Conservation (phyloP, 1,140 invertebrate species). For the Macrostomum lignano region DNA sequence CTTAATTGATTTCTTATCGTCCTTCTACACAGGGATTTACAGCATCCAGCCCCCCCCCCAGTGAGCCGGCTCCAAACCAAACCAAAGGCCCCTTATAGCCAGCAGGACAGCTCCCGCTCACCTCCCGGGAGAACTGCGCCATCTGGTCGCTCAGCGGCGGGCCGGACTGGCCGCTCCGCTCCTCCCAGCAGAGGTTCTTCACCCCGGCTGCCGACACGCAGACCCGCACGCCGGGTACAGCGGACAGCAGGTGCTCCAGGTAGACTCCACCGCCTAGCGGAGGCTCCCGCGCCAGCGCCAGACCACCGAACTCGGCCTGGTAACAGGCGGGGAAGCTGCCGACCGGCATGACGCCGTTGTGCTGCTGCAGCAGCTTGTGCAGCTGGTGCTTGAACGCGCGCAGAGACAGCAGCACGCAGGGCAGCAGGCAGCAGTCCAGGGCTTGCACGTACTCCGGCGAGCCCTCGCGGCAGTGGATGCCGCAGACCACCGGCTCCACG, state of each 20-base stretch:
- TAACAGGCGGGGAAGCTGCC: constrained; percentile 49
- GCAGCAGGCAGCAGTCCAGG: constrained; percentile 29
- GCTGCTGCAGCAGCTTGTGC: constrained; percentile 37
- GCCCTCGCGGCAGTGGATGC: constrained; percentile 23
- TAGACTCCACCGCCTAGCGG: constrained; percentile 39
- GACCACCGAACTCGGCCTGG: constrained; percentile 37
- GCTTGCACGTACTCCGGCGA: constrained; percentile 14
- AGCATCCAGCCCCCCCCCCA: too few relatives aligned
- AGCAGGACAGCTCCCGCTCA: too few relatives aligned
- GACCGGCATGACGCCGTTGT: constrained; percentile 40
- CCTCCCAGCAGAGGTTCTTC: constrained; percentile 29
- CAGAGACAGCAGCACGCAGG: constrained; percentile 41
- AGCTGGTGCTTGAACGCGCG: constrained; percentile 36
- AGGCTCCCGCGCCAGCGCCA: too few relatives aligned
- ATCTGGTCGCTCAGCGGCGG: too few relatives aligned
- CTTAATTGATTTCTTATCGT: too few relatives aligned
- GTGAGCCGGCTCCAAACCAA: too few relatives aligned
- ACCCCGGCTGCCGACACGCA: constrained; percentile 23
- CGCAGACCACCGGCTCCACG: constrained; percentile 23
- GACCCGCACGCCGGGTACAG: constrained; percentile 42
- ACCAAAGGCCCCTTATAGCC: too few relatives aligned
- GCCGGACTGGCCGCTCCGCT: constrained; percentile 11
- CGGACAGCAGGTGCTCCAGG: constrained; percentile 53
- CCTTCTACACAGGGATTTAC: too few relatives aligned
- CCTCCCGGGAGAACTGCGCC: constrained; percentile 39